Conservation (phyloP, 2,113 vertebrate genomes). For the Hylia prasina region DNA sequence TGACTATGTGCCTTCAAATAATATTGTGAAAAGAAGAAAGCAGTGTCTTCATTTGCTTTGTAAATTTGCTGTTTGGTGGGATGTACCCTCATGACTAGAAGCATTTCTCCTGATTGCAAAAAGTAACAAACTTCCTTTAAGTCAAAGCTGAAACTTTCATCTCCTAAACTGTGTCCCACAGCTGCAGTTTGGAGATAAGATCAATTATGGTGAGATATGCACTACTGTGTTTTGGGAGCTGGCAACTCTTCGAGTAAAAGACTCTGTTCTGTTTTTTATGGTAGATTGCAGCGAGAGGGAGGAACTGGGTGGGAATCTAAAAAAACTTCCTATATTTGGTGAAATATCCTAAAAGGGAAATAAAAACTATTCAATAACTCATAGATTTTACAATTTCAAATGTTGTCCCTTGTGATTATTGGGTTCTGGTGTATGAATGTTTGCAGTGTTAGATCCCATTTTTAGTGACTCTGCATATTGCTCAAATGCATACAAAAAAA, state of each 20-base stretch:
- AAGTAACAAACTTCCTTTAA: conserved; percentile 15
- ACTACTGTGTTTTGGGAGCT: conserved; percentile 12
- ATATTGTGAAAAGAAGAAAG: not conserved
- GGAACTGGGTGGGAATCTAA: conserved; percentile 6
- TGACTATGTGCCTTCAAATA: not conserved
- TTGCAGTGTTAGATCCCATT: not conserved
- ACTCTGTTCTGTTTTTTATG: not conserved
- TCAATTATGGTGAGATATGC: not conserved
- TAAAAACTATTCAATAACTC: not conserved
- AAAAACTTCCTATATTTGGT: not conserved
- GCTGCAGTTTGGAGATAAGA: conserved; percentile 40
- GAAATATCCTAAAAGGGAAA: not conserved
- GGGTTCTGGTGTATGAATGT: not conserved
- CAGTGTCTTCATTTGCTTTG: not conserved
- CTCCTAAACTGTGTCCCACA: not conserved
- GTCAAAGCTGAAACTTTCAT: not conserved
- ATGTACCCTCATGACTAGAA: not conserved
- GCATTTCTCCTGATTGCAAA: not conserved
- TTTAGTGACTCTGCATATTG: not conserved
- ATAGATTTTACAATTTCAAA: not conserved
- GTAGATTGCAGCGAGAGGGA: not conserved
- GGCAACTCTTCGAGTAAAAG: not conserved
- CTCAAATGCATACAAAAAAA: not conserved
- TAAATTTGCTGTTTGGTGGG: not conserved
- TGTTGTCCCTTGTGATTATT: not conserved